Percentiles rank a stretch among this genome's conserved stretches.
phyloP scores from a whole-genome alignment of 2,113 vertebrate species.

The Donacobius atricapilla region DNA sequence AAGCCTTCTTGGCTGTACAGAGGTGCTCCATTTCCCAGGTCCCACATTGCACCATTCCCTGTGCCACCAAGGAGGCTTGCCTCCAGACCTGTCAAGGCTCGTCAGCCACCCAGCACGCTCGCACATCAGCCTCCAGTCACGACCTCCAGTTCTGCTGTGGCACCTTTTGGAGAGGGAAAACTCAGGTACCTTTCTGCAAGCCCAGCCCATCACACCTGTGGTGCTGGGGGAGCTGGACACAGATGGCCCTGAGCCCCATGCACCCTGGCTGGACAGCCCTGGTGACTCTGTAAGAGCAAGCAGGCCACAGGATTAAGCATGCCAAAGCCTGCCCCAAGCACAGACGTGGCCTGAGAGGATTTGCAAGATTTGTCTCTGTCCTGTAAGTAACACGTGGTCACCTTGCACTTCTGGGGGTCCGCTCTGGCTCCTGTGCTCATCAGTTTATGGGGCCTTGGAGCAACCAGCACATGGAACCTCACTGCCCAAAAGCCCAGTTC shows the following conservation, averaged over 20 bases:
- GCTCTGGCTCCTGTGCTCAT: background rate
- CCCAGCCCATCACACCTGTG: background rate
- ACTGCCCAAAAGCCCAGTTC: background rate
- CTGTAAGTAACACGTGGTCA: background rate
- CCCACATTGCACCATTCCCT: background rate
- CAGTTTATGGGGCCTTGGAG: background rate
- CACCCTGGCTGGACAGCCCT: accelerated
- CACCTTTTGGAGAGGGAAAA: background rate
- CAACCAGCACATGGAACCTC: background rate
- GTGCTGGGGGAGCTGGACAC: background rate
- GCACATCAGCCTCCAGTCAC: accelerated
- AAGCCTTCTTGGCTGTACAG: background rate
- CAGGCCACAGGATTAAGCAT: accelerated
- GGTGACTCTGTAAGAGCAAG: background rate
- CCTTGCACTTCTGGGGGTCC: background rate
- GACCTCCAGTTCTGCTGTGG: background rate
- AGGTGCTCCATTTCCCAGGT: background rate
- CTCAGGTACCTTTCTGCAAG: background rate
- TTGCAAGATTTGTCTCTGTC: background rate
- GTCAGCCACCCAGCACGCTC: background rate
- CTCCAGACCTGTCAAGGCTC: background rate
- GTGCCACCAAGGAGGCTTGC: background rate
- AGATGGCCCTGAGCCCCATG: accelerated
- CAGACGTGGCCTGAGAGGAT: accelerated
- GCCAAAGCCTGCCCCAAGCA: background rate